Evolutionary conservation across 1,140 invertebrate species (phyloP).

Genomic region (Aphidius gifuensis): DNA sequence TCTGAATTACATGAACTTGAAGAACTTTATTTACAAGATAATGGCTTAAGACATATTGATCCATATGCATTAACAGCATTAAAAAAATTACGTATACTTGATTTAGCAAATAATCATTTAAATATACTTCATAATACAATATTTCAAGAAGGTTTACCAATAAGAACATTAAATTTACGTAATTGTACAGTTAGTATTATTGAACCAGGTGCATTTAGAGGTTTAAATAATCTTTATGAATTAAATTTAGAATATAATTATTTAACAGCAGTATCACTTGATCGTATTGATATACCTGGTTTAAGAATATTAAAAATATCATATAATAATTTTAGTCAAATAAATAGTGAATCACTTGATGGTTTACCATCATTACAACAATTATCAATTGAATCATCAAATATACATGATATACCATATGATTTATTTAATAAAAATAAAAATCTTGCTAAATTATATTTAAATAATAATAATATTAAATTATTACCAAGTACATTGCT

Average conservation of each 20-base stretch:
- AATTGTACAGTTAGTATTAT: conserved; percentile 64
- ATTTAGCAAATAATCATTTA: conserved; percentile 63
- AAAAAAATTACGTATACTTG: conserved; percentile 60
- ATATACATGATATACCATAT: conserved; percentile 64
- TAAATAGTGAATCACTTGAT: conserved; percentile 68
- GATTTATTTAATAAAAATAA: conserved; percentile 74
- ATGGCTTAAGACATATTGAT: conserved; percentile 59
- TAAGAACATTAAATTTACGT: conserved; percentile 59
- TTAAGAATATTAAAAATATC: conserved; percentile 69
- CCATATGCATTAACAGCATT: conserved; percentile 60
- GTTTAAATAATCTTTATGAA: conserved; percentile 65
- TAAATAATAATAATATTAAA: conserved; percentile 68
- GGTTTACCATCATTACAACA: conserved; percentile 73
- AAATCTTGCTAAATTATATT: conserved; percentile 67
- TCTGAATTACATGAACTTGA: conserved; percentile 67
- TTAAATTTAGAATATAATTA: conserved; percentile 73
- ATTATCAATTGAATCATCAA: conserved; percentile 66
- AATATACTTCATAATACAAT: conserved; percentile 57
- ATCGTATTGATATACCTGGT: conserved; percentile 68
- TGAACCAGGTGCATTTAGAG: conserved; percentile 63
- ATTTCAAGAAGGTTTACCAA: conserved; percentile 61
- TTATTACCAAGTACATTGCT: conserved; percentile 68
- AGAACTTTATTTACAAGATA: conserved; percentile 63
- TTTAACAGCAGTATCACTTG: conserved; percentile 64
- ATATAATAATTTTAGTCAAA: conserved; percentile 72